Evolutionary conservation across 1,140 invertebrate genomes (phyloP).

Genomic region (Aleiodes sp.): DNA sequence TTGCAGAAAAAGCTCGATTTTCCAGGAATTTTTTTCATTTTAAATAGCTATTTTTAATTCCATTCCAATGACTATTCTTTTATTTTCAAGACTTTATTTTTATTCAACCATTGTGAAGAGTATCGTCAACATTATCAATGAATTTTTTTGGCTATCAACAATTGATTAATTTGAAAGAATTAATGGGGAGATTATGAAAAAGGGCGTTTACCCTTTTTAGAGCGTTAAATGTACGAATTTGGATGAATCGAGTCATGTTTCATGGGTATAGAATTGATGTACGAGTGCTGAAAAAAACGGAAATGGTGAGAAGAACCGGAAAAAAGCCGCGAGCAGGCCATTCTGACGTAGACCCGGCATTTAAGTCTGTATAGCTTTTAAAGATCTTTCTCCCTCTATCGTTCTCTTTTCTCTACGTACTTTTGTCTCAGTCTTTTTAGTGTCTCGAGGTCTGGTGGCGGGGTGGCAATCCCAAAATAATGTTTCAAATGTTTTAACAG

Average conservation of each 20-base stretch:
- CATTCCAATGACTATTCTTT: too few relatives aligned
- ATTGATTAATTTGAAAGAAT: too few relatives aligned
- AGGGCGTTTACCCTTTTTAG: neutral
- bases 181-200: too few relatives aligned
- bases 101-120: too few relatives aligned
- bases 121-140: too few relatives aligned
- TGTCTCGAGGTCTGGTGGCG: slow-evolving; percentile 32
- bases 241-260: slow-evolving; percentile 30
- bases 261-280: slow-evolving; percentile 9
- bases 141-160: too few relatives aligned
- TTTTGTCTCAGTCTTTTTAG: neutral
- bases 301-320: neutral
- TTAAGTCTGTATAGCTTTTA: neutral
- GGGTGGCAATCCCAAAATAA: slow-evolving; percentile 56
- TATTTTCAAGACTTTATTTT: too few relatives aligned
- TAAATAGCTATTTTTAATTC: too few relatives aligned
- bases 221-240: slow-evolving; percentile 24
- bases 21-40: too few relatives aligned
- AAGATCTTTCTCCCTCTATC: neutral
- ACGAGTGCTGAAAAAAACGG: neutral
- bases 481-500: slow-evolving; percentile 37
- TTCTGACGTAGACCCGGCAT: neutral
- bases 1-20: too few relatives aligned
- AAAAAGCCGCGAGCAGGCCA: neutral
- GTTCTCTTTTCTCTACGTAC: neutral